Evolutionary conservation across 1,140 invertebrate genomes (phyloP).

Genomic region (Periplaneta americana): DNA sequence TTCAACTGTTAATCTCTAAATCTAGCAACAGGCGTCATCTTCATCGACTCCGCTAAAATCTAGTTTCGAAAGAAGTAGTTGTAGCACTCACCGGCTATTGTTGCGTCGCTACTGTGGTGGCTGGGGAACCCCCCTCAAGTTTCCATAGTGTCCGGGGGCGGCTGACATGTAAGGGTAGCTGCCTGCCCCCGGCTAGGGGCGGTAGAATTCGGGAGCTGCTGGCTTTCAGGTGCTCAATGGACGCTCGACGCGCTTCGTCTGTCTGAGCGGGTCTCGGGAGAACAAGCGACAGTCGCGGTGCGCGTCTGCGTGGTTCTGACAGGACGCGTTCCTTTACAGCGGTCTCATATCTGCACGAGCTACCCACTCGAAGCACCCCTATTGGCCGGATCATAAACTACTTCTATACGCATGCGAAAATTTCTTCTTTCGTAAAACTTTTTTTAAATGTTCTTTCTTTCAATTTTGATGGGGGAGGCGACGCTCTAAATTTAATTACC

Average conservation of each 20-base stretch:
- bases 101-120: not conserved
- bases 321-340: not conserved
- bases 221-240: not conserved
- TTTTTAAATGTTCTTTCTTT: not conserved
- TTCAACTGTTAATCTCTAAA: too few relatives aligned
- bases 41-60: too few relatives aligned
- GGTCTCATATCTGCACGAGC: not conserved
- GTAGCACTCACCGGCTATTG: not conserved
- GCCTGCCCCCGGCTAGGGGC: not conserved
- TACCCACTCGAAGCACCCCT: not conserved
- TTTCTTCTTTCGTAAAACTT: not conserved
- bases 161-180: not conserved
- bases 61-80: too few relatives aligned
- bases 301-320: not conserved
- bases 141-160: not conserved
- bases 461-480: not conserved
- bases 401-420: not conserved
- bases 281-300: not conserved
- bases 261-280: not conserved
- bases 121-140: not conserved
- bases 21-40: too few relatives aligned
- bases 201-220: not conserved
- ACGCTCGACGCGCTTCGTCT: not conserved
- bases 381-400: not conserved
- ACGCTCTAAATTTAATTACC: not conserved